Conservation (phyloP, 2,797 vertebrate genomes). For the Pseudochirops cupreus region DNA sequence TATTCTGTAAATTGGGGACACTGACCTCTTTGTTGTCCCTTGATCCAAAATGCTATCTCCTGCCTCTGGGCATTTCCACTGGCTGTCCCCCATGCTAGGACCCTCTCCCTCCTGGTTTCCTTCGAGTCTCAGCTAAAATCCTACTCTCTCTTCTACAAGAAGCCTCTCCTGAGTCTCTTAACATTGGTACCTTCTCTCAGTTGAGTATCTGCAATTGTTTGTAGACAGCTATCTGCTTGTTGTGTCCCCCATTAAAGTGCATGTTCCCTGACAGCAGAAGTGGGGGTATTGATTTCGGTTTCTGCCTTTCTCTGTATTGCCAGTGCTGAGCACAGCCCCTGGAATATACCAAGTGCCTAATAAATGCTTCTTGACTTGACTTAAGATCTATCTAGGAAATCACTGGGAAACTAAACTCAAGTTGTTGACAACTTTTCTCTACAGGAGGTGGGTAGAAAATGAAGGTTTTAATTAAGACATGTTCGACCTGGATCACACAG, state of each 20-base stretch:
- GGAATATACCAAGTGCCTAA: neutral
- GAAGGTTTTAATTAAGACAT: neutral
- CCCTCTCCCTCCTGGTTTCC: neutral
- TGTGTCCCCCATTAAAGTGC: neutral
- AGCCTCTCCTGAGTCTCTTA: neutral
- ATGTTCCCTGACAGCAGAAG: neutral
- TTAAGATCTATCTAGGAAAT: neutral
- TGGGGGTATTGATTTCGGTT: neutral
- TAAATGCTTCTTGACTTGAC: neutral
- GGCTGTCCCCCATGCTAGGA: neutral
- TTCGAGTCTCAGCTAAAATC: neutral
- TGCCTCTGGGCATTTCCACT: neutral
- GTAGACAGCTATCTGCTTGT: neutral
- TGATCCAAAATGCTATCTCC: no score
- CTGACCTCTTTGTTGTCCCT: neutral
- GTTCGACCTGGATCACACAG: neutral
- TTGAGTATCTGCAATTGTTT: neutral
- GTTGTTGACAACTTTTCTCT: neutral
- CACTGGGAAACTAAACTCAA: neutral
- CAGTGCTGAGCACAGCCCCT: neutral
- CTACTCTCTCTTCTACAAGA: neutral
- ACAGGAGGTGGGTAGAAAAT: neutral
- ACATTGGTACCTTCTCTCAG: neutral
- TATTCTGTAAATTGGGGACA: neutral
- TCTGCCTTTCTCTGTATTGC: neutral